These are phyloP conservation scores for Kobus ellipsiprymnus DNA, from an alignment of 2,113 vertebrate genomes.

Conservation along the genomic window DNA sequence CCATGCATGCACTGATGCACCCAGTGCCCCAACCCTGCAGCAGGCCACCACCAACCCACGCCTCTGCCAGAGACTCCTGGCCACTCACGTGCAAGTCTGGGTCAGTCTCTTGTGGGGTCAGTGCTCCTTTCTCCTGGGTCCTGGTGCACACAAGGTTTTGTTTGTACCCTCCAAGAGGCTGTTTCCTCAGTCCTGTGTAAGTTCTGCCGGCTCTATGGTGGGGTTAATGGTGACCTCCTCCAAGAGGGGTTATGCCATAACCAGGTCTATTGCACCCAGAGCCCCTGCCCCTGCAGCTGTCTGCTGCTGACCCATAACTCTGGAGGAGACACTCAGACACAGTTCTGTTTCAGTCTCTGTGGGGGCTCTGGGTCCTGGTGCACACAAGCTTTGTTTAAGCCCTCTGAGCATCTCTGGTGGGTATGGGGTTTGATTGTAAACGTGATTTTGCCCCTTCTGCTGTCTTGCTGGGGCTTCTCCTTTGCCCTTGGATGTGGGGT, in stretches of 20 bases:
- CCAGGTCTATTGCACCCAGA: neutral
- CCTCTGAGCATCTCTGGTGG: neutral
- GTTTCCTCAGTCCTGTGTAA: neutral
- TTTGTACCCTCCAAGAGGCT: neutral
- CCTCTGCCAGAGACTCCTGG: neutral
- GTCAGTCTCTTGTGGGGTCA: neutral
- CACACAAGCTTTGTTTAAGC: neutral
- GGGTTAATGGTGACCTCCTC: neutral
- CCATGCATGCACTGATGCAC: neutral
- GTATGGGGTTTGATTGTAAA: neutral
- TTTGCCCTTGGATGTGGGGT: neutral
- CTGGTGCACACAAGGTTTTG: neutral
- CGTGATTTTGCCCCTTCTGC: neutral
- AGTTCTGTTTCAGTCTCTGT: neutral
- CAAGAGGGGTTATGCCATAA: neutral
- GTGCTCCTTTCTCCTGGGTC: neutral
- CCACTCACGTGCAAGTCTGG: neutral
- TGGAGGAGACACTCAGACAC: neutral
- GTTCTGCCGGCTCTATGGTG: neutral
- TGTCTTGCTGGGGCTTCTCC: neutral
- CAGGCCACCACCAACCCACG: neutral
- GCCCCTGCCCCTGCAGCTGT: neutral
- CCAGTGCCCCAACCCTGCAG: neutral
- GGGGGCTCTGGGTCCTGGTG: neutral
- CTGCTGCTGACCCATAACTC: accelerated